A percentile compares a stretch with the other conserved stretches of the same genome.
Evolutionary conservation across 2,888 invertebrate genomes (phyloP).

Genomic region (Dorcus parallelipipedus): DNA sequence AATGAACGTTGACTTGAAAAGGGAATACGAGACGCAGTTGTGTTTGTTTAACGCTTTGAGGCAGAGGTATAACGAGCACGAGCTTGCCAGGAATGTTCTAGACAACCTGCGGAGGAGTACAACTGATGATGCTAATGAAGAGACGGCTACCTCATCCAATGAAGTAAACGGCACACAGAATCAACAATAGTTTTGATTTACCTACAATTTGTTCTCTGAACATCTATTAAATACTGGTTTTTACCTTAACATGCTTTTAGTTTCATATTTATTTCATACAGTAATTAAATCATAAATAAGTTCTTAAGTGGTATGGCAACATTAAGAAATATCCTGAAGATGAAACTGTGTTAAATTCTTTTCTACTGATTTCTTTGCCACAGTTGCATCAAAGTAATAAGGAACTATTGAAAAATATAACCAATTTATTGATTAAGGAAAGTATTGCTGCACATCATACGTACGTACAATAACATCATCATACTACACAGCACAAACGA

Average conservation of each 20-base stretch:
- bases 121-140: background rate
- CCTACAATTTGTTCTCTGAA: background rate
- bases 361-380: too few relatives aligned
- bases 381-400: background rate
- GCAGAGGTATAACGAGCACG: slow-evolving; percentile 42
- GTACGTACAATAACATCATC: too few relatives aligned
- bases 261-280: background rate
- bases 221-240: background rate
- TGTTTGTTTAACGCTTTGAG: slow-evolving; percentile 61
- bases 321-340: too few relatives aligned
- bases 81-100: slow-evolving; percentile 33
- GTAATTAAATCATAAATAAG: too few relatives aligned
- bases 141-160: background rate
- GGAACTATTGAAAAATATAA: slow-evolving; percentile 13
- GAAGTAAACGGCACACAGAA: background rate
- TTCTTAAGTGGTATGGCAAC: too few relatives aligned
- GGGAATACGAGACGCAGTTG: slow-evolving; percentile 76
- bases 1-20: slow-evolving; percentile 71
- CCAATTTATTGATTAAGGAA: slow-evolving; percentile 19
- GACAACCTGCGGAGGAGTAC: background rate
- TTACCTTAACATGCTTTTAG: background rate
- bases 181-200: background rate
- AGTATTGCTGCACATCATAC: slow-evolving; percentile 6
- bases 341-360: too few relatives aligned
- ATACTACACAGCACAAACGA: too few relatives aligned